Base-by-base conservation (phyloP, 2,113 vertebrate genomes). In the Eolophus roseicapilla region DNA sequence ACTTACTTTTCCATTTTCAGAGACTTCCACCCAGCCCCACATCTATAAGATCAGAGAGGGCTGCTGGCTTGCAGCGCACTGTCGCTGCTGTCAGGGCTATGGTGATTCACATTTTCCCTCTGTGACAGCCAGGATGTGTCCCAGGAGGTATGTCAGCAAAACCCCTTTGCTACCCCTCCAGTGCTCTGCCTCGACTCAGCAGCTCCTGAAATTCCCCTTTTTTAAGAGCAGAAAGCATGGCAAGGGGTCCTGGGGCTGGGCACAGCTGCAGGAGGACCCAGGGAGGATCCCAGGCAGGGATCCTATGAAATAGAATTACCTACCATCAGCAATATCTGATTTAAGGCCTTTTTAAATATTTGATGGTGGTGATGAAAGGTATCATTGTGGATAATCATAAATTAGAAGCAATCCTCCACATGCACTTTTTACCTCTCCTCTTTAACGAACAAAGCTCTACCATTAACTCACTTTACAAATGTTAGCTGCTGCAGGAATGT, bases 171-270 rank as follows among this genome's bases (percentile, higher is more conserved):
- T 52, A 17, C 7, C 17, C 8, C 16, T 17, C 10, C 35, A 3
- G 33, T 2, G 5, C 19, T 35, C 44, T 10, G 12, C 68, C n/a
- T 37, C 6, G 1, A 3, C 52, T 20, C 64, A 13, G 43, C 18
- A 8, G 13, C 43, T 47, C 74, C 28, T n/a, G 3, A 18, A 8
- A 2, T 11, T n/a, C 59, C 44, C 29, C 3, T 0, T 5, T 35
- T 16, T 31, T 5, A 0, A 10, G 3, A 0, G 7, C 6, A 35
- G 57, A 24, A 0, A 75, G 41, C 14, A 2, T 8, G 29, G 13
- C 0, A 9, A 55, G 37, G 10, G 28, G 6, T 12, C 33, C 28
- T 0, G 6, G 64, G 69, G 43, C 35, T 31, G n/a, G 60, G 60
- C 68, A 71, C 39, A 28, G 53, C 29, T 27, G 43, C 25, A 14